Evolutionary conservation across 2,113 vertebrate genomes (phyloP).

Genomic region (Picathartes gymnocephalus): DNA sequence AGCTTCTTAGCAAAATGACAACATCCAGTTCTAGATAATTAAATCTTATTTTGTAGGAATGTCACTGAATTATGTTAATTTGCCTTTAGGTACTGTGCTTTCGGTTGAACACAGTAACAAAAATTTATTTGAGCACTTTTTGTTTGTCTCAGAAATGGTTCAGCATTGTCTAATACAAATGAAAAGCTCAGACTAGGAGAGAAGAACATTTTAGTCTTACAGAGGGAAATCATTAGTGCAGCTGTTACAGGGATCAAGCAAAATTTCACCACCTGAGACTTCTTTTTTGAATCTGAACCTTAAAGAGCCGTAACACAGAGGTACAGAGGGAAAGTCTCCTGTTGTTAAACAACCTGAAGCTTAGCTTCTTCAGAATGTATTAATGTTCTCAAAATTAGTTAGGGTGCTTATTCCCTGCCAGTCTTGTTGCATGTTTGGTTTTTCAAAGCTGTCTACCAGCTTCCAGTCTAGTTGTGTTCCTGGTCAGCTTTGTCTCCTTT

Average conservation of each 20-base stretch:
- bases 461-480: not conserved
- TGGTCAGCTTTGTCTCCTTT: not conserved
- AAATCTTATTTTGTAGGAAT: constrained; percentile 16
- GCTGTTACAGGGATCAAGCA: not conserved
- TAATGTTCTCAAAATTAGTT: not conserved
- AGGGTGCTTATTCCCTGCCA: not conserved
- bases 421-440: not conserved
- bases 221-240: not conserved
- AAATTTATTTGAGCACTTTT: not conserved
- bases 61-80: constrained; percentile 17
- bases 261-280: not conserved
- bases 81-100: constrained; percentile 16
- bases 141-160: not conserved
- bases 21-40: constrained; percentile 24
- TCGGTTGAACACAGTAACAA: not conserved
- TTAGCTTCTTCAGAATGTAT: not conserved
- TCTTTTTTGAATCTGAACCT: not conserved
- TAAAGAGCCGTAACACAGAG: not conserved
- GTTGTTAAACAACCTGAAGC: not conserved
- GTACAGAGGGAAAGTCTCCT: not conserved
- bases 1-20: constrained; percentile 27
- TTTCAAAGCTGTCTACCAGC: not conserved
- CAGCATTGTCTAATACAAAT: not conserved
- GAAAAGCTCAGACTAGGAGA: not conserved
- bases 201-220: not conserved